phyloP scores from a whole-genome alignment of 2,888 invertebrate genomes.

The Heliconius ethilla region DNA sequence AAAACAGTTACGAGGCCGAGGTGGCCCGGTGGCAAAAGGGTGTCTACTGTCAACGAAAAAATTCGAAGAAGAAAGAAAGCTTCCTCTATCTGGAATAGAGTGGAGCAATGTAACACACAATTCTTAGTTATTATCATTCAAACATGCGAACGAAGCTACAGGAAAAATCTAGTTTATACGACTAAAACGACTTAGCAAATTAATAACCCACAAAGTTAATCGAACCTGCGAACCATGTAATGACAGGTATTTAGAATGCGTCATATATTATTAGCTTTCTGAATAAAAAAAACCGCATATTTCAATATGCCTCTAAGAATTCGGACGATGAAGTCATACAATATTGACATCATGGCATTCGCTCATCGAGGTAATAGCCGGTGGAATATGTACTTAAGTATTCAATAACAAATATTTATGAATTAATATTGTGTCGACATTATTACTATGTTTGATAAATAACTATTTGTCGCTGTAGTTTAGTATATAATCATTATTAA shows the following conservation, averaged over 20 bases:
- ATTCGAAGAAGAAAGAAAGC: too few species aligned
- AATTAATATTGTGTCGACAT: conserved; percentile 10
- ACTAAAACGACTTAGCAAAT: neutral
- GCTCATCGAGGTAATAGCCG: conserved; percentile 33
- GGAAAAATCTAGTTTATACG: neutral
- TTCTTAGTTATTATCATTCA: too few species aligned
- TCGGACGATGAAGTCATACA: conserved; percentile 39
- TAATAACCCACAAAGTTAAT: conserved; percentile 1
- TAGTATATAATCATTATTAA: neutral
- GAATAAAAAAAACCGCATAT: conserved; percentile 19
- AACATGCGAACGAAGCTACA: neutral
- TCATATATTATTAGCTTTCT: neutral
- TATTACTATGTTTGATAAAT: conserved; percentile 7
- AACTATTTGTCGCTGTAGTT: neutral
- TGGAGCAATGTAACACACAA: too few species aligned
- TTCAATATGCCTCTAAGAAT: conserved; percentile 31
- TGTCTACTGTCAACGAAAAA: too few species aligned
- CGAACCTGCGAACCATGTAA: conserved; percentile 9
- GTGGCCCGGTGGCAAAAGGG: too few species aligned
- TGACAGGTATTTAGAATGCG: neutral
- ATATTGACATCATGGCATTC: conserved; percentile 42
- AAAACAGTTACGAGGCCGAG: too few species aligned
- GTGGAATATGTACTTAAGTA: conserved; percentile 2
- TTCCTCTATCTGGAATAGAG: too few species aligned
- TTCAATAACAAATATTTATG: conserved; percentile 3